phyloP scores from a whole-genome alignment of 1,140 invertebrate species.

The Dysdera silvatica region DNA sequence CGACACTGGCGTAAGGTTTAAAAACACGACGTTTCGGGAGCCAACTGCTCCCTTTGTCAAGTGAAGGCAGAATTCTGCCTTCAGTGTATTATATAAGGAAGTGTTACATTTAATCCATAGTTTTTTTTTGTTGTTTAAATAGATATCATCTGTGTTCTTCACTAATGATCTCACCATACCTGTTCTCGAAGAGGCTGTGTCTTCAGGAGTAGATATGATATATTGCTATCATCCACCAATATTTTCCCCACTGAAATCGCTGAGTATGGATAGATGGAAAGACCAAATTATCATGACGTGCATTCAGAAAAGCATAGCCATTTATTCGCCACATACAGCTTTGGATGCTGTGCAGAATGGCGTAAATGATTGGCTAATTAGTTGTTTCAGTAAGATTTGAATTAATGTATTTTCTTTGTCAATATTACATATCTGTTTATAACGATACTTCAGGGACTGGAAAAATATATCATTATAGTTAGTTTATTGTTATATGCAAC shows the following conservation, averaged over 20 bases:
- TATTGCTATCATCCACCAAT: slow-evolving; percentile 94
- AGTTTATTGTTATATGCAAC: too few species aligned
- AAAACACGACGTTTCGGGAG: too few species aligned
- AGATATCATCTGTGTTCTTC: slow-evolving; percentile 59
- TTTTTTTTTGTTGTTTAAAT: not conserved
- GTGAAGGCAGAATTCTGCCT: too few species aligned
- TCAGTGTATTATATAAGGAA: too few species aligned
- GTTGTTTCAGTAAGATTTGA: slow-evolving; percentile 58
- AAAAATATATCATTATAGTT: too few species aligned
- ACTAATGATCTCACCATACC: slow-evolving; percentile 90
- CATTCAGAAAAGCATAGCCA: slow-evolving; percentile 72
- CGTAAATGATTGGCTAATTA: slow-evolving; percentile 85
- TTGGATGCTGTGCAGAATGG: slow-evolving; percentile 76
- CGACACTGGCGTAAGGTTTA: too few species aligned
- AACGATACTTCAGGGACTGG: too few species aligned
- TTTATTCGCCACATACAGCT: slow-evolving; percentile 88
- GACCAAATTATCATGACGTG: slow-evolving; percentile 53
- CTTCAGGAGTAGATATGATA: slow-evolving; percentile 63
- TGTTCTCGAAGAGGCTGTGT: slow-evolving; percentile 75
- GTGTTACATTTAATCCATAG: not conserved
- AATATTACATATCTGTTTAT: too few species aligned
- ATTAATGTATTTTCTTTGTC: too few species aligned
- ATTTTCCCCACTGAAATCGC: slow-evolving; percentile 70
- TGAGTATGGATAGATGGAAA: slow-evolving; percentile 63
- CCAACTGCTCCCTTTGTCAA: too few species aligned